These are phyloP conservation scores for Teinopalpus imperialis DNA, from an alignment of 2,888 invertebrate genomes.

Conservation along the genomic window DNA sequence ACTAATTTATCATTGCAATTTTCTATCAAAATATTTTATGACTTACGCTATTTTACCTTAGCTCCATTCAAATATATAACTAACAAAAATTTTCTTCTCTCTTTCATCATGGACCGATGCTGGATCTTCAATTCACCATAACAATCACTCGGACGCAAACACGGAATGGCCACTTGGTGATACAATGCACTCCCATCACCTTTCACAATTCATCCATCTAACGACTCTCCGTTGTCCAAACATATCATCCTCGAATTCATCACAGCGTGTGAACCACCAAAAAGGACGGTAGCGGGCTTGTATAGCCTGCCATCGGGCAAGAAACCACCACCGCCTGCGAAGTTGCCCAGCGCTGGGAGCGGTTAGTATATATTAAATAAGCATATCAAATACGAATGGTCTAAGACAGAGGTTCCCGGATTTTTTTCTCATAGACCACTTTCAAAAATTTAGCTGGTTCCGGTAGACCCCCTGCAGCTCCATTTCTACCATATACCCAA, in stretches of 20 bases:
- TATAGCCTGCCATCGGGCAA: slow-evolving; percentile 60
- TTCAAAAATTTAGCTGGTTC: no score
- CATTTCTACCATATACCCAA: no score
- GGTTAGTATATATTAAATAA: slow-evolving; percentile 59
- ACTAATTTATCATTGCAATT: no score
- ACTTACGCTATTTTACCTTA: no score
- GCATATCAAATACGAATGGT: no score
- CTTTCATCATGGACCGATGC: slow-evolving; percentile 27
- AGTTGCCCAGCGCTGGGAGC: slow-evolving; percentile 51
- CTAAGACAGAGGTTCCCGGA: no score
- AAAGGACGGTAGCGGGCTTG: slow-evolving; percentile 57
- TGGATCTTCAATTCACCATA: slow-evolving; percentile 19
- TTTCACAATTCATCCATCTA: slow-evolving; percentile 12
- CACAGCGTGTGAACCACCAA: slow-evolving; percentile 63
- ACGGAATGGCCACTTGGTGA: slow-evolving; percentile 1
- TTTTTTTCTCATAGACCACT: no score
- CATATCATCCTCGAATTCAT: slow-evolving; percentile 1
- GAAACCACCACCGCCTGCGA: slow-evolving; percentile 69
- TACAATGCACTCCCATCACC: neutral
- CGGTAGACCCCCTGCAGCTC: no score
- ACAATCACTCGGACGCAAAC: slow-evolving; percentile 13
- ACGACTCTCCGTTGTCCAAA: slow-evolving; percentile 5
- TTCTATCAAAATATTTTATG: no score
- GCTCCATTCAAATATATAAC: no score
- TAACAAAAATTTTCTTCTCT: slow-evolving; percentile 23